Conservation (phyloP, 2,113 vertebrate genomes). For the Ellobius talpinus region DNA sequence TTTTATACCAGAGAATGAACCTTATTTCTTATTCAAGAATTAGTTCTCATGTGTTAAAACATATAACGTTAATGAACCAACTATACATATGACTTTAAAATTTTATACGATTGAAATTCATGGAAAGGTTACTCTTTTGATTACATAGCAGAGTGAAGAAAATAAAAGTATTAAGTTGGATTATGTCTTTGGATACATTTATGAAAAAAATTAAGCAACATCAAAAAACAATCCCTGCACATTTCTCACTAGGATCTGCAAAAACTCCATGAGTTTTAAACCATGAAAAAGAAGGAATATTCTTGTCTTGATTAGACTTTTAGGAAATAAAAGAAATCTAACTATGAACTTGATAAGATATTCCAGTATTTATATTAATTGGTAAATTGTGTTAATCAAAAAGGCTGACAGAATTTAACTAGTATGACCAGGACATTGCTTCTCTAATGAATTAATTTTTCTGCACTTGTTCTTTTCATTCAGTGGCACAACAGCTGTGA, state of each 20-base stretch:
- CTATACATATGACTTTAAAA: neutral
- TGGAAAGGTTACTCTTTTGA: neutral
- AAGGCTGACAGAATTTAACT: neutral
- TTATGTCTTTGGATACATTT: neutral
- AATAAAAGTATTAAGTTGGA: neutral
- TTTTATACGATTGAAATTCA: neutral
- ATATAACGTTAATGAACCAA: neutral
- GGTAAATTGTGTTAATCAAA: neutral
- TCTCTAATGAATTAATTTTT: neutral
- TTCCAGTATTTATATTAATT: neutral
- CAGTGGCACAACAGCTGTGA: neutral
- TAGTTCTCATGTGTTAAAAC: neutral
- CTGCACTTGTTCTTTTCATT: neutral
- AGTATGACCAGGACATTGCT: neutral
- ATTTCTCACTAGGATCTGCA: neutral
- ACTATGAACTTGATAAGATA: neutral
- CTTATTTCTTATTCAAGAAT: neutral
- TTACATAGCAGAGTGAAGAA: neutral
- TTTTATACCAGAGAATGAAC: neutral
- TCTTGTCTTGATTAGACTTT: neutral
- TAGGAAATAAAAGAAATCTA: neutral
- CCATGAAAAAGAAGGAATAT: neutral
- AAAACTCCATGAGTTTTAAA: neutral
- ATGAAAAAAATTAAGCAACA: neutral
- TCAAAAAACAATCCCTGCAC: neutral